phyloP scores from a whole-genome alignment of 2,113 vertebrate genomes.

The Isichthys henryi region DNA sequence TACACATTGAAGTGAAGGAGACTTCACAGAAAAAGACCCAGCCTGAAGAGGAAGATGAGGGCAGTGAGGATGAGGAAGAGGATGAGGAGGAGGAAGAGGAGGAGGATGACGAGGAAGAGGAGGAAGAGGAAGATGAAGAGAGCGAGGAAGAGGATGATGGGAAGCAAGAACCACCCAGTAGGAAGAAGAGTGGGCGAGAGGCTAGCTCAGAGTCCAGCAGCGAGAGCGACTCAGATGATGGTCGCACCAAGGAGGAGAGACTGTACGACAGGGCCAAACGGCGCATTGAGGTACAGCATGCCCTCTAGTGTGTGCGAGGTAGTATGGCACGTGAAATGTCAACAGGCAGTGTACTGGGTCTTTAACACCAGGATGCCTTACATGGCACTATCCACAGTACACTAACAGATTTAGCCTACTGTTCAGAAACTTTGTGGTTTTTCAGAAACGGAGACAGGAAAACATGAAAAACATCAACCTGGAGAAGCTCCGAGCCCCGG shows the following conservation, averaged over 20 bases:
- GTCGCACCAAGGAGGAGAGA: slow-evolving; percentile 82
- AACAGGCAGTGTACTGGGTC: background rate
- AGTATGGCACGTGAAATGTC: background rate
- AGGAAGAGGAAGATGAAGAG: slow-evolving; percentile 33
- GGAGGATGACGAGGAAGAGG: slow-evolving; percentile 43
- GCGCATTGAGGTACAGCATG: slow-evolving; percentile 80
- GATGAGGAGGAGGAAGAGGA: slow-evolving; percentile 65
- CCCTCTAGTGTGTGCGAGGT: background rate
- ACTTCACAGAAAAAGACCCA: slow-evolving; percentile 52
- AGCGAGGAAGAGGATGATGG: slow-evolving; percentile 63
- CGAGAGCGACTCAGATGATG: slow-evolving; percentile 82
- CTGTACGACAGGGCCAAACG: slow-evolving; percentile 88
- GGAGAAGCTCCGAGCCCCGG: slow-evolving; percentile 77
- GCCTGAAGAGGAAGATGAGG: slow-evolving; percentile 69
- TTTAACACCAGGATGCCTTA: background rate
- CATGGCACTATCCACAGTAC: background rate
- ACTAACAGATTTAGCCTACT: background rate
- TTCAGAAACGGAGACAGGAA: slow-evolving; percentile 82
- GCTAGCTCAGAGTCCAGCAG: slow-evolving; percentile 75
- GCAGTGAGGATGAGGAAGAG: slow-evolving; percentile 63
- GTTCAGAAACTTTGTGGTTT: slow-evolving; percentile 19
- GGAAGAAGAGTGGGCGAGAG: slow-evolving; percentile 61
- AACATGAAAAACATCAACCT: slow-evolving; percentile 77
- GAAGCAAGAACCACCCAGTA: slow-evolving; percentile 51
- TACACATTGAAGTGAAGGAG: slow-evolving; percentile 92